Evolutionary conservation across 2,888 invertebrate species (phyloP).

Genomic region (Epinotia brunnichana): DNA sequence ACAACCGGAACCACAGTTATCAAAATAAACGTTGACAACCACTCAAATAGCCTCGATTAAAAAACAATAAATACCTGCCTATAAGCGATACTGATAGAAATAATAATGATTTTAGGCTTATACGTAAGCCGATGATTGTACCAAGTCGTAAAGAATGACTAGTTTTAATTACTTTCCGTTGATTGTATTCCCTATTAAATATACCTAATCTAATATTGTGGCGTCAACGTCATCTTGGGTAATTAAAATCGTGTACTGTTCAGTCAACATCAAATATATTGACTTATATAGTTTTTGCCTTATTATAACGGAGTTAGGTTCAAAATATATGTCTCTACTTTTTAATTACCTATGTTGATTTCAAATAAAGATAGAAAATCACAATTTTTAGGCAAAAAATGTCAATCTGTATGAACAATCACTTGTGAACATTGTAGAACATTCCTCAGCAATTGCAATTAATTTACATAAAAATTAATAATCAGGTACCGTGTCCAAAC

Average conservation of each 20-base stretch:
- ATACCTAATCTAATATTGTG: slow-evolving; percentile 3
- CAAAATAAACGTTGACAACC: neutral
- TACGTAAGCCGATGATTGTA: neutral
- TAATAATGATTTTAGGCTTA: neutral
- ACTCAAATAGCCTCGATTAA: neutral
- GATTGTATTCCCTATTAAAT: neutral
- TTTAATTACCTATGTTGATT: no score
- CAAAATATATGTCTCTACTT: no score
- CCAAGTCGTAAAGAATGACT: neutral
- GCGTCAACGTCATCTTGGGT: neutral
- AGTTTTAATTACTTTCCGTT: slow-evolving; percentile 1
- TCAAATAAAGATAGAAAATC: no score
- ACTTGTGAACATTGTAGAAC: no score
- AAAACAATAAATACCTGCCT: neutral
- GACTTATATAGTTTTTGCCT: no score
- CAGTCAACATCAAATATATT: no score
- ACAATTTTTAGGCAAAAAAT: no score
- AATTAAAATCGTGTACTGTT: neutral
- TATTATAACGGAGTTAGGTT: no score
- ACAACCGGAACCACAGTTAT: neutral
- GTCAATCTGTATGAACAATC: no score
- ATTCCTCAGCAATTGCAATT: no score
- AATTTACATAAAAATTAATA: neutral
- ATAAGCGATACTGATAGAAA: neutral
- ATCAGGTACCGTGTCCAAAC: neutral